Evolutionary conservation across 2,113 vertebrate genomes (phyloP), one percentile per base, ranked within the genome.

Genomic region (Mellivora capensis): DNA sequence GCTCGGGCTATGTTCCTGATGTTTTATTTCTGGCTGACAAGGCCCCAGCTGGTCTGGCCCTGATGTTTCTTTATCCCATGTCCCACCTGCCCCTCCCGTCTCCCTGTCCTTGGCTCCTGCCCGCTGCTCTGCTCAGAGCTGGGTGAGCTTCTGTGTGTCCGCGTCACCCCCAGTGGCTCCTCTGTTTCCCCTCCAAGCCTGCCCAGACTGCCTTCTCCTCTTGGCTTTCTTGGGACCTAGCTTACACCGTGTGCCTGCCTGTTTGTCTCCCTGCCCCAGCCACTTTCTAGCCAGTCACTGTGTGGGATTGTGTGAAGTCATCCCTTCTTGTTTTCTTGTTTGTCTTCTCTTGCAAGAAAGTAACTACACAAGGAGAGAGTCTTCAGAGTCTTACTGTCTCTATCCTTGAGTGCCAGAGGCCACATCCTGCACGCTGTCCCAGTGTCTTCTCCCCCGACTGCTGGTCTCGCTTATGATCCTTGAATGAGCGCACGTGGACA

Each of bases 101-200:
- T 79, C 42, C 31, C 9, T 9, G 31, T 67, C 44, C 20, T 0
- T 2, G 44, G 42, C 87, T 29, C 14, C 77, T 34, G 76, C 61
- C 37, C 0, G 1, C 72, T 0, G 9, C 27, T 83, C 54, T 21
- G 13, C 93, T 49, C 29, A 21, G 37, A 54, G 13, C 72, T 47
- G 59, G 31, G 9, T 54, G 74, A 59, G 42, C 14, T 10, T 44
- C 37, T 1, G 1, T 2, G 0, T 4, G 12, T 11, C 18, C 67
- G 0, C 0, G 0, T 5, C 4, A 0, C 59, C 23, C 12, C 57
- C 2, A 18, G 2, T 0, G 14, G 34, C 42, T 83, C 27, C 0
- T 7, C 34, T 6, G 4, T 10, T 4, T 2, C 8, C 61, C 27
- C 5, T 34, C 18, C n/a, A 13, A 1, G 29, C 47, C 17, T 37